These are phyloP conservation scores for Cyphomyrus discorhynchus DNA, from an alignment of 2,113 vertebrate genomes.

Conservation along the genomic window DNA sequence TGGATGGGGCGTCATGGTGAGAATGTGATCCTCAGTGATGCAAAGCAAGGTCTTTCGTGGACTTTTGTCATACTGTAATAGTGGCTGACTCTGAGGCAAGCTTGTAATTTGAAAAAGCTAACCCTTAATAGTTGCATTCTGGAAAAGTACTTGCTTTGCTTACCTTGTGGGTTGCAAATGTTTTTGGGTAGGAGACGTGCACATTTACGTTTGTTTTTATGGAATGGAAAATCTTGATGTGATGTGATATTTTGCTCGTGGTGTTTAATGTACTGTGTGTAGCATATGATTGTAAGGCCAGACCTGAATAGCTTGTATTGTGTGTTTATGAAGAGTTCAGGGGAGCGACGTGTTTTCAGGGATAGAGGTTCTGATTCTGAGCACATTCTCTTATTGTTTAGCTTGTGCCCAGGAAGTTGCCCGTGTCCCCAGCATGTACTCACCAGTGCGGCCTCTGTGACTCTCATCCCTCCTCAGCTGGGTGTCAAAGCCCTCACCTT, in stretches of 20 bases:
- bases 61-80: not conserved
- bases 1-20: not conserved
- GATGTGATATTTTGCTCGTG: not conserved
- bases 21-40: not conserved
- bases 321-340: not conserved
- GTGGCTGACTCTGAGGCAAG: not conserved
- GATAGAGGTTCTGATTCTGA: not conserved
- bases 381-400: not conserved
- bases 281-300: not conserved
- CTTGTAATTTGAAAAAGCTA: not conserved
- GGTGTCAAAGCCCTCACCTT: conserved; percentile 92
- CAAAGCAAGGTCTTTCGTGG: not conserved
- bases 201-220: not conserved
- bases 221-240: not conserved
- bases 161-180: not conserved
- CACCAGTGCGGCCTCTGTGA: not conserved
- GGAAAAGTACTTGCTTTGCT: not conserved
- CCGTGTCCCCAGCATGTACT: not conserved
- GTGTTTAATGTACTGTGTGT: not conserved
- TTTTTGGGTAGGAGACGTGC: not conserved
- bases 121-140: not conserved
- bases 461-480: conserved; percentile 54
- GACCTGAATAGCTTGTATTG: not conserved
- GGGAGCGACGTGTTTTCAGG: not conserved
- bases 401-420: not conserved